Conservation (phyloP, 2,113 vertebrate genomes). For the Seriola dumerili region DNA sequence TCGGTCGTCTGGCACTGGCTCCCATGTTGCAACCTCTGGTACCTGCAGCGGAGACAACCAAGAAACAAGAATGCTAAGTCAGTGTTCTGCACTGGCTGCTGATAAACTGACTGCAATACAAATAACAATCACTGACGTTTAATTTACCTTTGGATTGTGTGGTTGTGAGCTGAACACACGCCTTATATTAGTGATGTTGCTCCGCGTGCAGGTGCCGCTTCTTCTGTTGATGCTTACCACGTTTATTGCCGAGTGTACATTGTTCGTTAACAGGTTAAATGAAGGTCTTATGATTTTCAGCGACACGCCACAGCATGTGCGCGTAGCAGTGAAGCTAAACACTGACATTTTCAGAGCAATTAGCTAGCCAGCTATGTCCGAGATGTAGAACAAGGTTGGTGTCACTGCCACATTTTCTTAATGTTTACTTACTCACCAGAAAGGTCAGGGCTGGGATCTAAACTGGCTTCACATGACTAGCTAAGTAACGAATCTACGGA, state of each 20-base stretch:
- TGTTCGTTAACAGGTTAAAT: background rate
- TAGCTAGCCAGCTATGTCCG: background rate
- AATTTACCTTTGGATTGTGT: slow-evolving; percentile 75
- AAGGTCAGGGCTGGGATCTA: background rate
- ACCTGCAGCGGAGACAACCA: slow-evolving; percentile 68
- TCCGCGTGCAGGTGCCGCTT: background rate
- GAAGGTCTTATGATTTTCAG: background rate
- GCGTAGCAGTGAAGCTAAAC: background rate
- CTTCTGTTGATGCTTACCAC: background rate
- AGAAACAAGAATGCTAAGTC: background rate
- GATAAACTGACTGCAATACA: background rate
- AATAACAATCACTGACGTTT: background rate
- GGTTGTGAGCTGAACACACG: slow-evolving; percentile 40
- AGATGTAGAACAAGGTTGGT: fast-evolving
- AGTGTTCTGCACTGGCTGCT: background rate
- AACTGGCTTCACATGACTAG: background rate
- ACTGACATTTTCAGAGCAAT: slow-evolving; percentile 17
- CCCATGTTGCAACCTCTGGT: slow-evolving; percentile 80
- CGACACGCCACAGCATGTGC: background rate
- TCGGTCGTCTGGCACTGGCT: slow-evolving; percentile 71
- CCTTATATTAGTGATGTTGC: too few relatives aligned
- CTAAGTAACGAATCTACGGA: background rate
- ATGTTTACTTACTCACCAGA: background rate
- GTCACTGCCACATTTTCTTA: background rate
- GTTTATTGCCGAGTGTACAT: background rate